phyloP scores from a whole-genome alignment of 2,888 invertebrate species.

The Nymphalis polychloros region DNA sequence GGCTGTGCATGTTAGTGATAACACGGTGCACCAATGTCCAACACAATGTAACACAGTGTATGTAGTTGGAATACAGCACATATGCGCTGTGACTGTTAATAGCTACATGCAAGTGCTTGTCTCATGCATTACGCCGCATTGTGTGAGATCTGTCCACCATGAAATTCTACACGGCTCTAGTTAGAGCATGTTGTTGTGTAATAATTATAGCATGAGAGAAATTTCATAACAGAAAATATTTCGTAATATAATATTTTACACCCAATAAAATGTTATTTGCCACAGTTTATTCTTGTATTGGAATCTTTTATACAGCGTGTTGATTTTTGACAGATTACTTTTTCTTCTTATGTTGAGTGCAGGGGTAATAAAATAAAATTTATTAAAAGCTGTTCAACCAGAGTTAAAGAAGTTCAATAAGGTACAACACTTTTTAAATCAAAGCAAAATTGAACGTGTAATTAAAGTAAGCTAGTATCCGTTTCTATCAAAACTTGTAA shows the following conservation, averaged over 20 bases:
- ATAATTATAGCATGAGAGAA: constrained; percentile 20
- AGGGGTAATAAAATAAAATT: no score
- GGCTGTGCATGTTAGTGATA: constrained; percentile 24
- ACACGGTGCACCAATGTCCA: constrained; percentile 24
- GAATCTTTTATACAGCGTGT: neutral
- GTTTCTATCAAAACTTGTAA: neutral
- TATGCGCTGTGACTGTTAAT: constrained; percentile 27
- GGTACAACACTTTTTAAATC: neutral
- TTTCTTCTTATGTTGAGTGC: no score
- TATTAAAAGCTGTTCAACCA: no score
- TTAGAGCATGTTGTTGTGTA: constrained; percentile 28
- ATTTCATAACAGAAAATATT: constrained; percentile 23
- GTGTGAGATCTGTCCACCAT: constrained; percentile 34
- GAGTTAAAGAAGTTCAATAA: neutral
- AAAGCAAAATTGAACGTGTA: neutral
- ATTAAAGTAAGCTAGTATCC: no score
- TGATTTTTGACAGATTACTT: no score
- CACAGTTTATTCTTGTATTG: neutral
- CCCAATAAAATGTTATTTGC: neutral
- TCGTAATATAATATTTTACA: neutral
- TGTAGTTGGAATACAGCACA: constrained; percentile 26
- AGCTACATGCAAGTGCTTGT: constrained; percentile 29
- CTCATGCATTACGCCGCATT: constrained; percentile 33
- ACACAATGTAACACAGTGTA: constrained; percentile 26
- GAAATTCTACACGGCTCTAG: constrained; percentile 27